Evolutionary conservation across 2,888 invertebrate species (phyloP).

Genomic region (Operophtera brumata): DNA sequence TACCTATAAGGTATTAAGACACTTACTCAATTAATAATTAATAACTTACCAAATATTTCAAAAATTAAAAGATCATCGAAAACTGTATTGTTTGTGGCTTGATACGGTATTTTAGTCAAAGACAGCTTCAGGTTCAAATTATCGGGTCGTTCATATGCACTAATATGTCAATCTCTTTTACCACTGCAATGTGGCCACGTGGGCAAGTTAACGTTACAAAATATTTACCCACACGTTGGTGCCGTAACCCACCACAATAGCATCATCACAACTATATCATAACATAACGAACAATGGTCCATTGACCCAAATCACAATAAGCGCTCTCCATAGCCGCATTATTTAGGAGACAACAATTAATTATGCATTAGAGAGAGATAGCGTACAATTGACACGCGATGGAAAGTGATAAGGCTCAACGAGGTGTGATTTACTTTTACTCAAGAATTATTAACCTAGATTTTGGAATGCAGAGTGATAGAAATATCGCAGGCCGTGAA

Average conservation of each 20-base stretch:
- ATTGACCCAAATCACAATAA: slow-evolving; percentile 30
- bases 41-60: no score
- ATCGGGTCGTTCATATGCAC: not conserved
- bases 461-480: slow-evolving; percentile 23
- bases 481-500: not conserved
- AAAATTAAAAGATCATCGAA: no score
- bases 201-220: slow-evolving; percentile 22
- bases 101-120: no score
- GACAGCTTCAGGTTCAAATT: not conserved
- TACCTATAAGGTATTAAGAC: no score
- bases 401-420: slow-evolving; percentile 50
- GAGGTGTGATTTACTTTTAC: slow-evolving; percentile 48
- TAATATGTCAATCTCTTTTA: not conserved
- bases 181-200: slow-evolving; percentile 11
- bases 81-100: no score
- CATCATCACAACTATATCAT: no score
- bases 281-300: slow-evolving; percentile 20
- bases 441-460: slow-evolving; percentile 40
- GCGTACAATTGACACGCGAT: slow-evolving; percentile 45
- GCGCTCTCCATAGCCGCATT: slow-evolving; percentile 52
- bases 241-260: slow-evolving; percentile 26
- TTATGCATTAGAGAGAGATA: slow-evolving; percentile 46
- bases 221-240: slow-evolving; percentile 26
- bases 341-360: slow-evolving; percentile 49
- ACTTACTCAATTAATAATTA: no score